These are phyloP conservation scores for Rhamphomyia laevipes DNA, from an alignment of 2,888 invertebrate species.

Conservation along the genomic window DNA sequence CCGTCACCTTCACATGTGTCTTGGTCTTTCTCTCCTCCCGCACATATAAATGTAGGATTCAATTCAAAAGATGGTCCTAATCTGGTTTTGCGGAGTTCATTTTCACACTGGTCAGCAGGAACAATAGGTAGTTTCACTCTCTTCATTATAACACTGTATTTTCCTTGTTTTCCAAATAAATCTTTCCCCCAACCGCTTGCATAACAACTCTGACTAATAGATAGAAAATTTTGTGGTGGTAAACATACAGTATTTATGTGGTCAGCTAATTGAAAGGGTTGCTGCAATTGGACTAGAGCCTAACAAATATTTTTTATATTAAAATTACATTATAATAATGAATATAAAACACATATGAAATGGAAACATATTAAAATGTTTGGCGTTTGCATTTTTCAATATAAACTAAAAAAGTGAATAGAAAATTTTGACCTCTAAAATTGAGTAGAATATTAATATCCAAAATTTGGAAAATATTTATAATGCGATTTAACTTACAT, in stretches of 20 bases:
- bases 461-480: too few species aligned
- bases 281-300: slow-evolving; percentile 53
- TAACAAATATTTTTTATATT: slow-evolving; percentile 49
- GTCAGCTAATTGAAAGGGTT: slow-evolving; percentile 44
- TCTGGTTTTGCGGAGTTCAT: slow-evolving; percentile 43
- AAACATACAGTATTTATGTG: slow-evolving; percentile 62
- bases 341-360: too few species aligned
- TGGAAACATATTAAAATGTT: too few species aligned
- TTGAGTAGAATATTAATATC: too few species aligned
- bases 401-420: too few species aligned
- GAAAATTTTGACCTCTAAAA: too few species aligned
- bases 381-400: too few species aligned
- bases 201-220: slow-evolving; percentile 28
- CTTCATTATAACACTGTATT: slow-evolving; percentile 48
- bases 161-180: slow-evolving; percentile 36
- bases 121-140: slow-evolving; percentile 58
- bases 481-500: slow-evolving; percentile 19
- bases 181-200: slow-evolving; percentile 34
- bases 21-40: slow-evolving; percentile 22
- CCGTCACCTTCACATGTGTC: slow-evolving; percentile 41
- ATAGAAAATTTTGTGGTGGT: slow-evolving; percentile 40
- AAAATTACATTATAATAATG: too few species aligned
- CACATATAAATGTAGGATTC: slow-evolving; percentile 56
- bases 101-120: slow-evolving; percentile 34
- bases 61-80: slow-evolving; percentile 51